Evolutionary conservation across 2,797 vertebrate genomes (phyloP).

Genomic region (Spinibarbus caldwelli): DNA sequence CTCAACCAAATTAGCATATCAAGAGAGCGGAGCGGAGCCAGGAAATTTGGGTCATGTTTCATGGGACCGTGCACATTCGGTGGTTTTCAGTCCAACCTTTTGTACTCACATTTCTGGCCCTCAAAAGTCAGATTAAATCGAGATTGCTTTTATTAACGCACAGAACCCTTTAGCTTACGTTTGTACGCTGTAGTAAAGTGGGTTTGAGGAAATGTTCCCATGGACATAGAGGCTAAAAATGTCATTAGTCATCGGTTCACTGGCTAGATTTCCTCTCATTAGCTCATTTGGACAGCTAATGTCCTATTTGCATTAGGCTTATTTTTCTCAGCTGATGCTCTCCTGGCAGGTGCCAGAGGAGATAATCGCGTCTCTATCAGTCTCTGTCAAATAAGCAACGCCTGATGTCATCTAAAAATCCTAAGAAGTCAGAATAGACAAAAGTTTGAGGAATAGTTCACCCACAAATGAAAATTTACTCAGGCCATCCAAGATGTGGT

Average conservation of each 20-base stretch:
- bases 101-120: slow-evolving; percentile 24
- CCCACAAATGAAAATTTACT: not conserved
- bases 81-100: slow-evolving; percentile 36
- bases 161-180: not conserved
- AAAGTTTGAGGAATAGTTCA: not conserved
- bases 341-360: slow-evolving; percentile 29
- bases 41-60: slow-evolving; percentile 62
- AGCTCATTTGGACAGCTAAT: slow-evolving; percentile 39
- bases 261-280: slow-evolving; percentile 46
- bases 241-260: slow-evolving; percentile 45
- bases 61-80: slow-evolving; percentile 49
- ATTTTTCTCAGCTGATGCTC: slow-evolving; percentile 39
- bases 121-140: slow-evolving; percentile 46
- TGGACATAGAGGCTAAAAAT: slow-evolving; percentile 33
- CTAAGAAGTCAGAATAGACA: slow-evolving; percentile 11
- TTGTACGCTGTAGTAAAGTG: not conserved
- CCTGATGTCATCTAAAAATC: slow-evolving; percentile 22
- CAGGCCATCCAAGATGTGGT: not conserved
- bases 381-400: slow-evolving; percentile 31
- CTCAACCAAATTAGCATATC: slow-evolving; percentile 63
- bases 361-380: slow-evolving; percentile 23
- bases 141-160: not conserved
- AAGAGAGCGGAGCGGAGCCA: slow-evolving; percentile 53
- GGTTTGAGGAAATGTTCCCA: slow-evolving; percentile 15
- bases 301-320: slow-evolving; percentile 42